phyloP scores from a whole-genome alignment of 2,797 vertebrate species.

The Tiaroga cobitis region DNA sequence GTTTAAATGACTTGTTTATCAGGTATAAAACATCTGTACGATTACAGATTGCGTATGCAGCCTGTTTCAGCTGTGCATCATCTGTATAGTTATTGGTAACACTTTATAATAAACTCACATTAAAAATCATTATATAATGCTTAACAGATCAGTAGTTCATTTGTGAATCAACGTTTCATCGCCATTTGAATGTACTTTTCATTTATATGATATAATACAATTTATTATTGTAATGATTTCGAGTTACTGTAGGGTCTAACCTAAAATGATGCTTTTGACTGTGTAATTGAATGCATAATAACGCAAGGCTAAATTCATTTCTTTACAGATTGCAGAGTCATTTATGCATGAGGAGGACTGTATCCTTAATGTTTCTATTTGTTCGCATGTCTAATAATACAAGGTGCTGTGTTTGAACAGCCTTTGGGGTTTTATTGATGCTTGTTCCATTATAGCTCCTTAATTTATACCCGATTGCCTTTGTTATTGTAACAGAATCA shows the following conservation, averaged over 20 bases:
- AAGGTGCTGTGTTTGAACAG: neutral
- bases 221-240: neutral
- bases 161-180: neutral
- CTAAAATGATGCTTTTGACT: conserved; percentile 1
- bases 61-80: neutral
- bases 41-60: neutral
- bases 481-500: conserved; percentile 8
- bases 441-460: neutral
- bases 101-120: neutral
- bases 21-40: neutral
- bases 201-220: neutral
- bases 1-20: neutral
- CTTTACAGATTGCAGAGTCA: conserved; percentile 89
- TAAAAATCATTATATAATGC: neutral
- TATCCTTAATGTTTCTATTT: conserved; percentile 83
- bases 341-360: conserved; percentile 92
- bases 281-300: conserved; percentile 10
- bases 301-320: neutral
- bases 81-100: neutral
- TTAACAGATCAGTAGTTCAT: neutral
- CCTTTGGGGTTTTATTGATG: neutral
- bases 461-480: neutral
- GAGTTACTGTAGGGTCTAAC: neutral
- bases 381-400: conserved; percentile 24
- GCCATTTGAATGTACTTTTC: neutral